Evolutionary conservation across 2,888 invertebrate genomes (phyloP).

Genomic region (Coenonympha glycerion): DNA sequence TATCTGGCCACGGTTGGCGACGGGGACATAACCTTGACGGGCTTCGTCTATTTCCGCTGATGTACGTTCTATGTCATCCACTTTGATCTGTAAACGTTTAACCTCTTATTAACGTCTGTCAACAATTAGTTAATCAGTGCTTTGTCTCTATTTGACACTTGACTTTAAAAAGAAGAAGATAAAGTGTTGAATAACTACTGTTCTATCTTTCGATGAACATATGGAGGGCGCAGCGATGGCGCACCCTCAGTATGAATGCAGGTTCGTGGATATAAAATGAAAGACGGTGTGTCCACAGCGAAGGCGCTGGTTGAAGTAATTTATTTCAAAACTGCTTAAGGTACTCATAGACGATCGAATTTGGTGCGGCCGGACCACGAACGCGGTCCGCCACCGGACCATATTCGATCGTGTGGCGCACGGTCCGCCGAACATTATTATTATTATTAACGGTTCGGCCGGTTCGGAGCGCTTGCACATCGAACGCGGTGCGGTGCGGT

Average conservation of each 20-base stretch:
- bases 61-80: slow-evolving; percentile 87
- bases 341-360: neutral
- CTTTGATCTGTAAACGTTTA: slow-evolving; percentile 76
- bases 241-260: no score
- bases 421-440: neutral
- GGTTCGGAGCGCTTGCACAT: neutral
- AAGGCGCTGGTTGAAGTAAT: no score
- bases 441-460: neutral
- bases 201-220: no score
- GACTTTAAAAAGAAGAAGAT: no score
- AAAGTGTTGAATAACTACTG: no score
- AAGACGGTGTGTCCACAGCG: no score
- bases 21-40: slow-evolving; percentile 87
- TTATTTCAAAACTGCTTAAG: no score
- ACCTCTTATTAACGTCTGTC: neutral
- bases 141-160: no score
- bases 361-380: neutral
- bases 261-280: no score
- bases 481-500: neutral
- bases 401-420: no score
- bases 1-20: slow-evolving; percentile 89
- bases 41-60: slow-evolving; percentile 88
- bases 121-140: no score
- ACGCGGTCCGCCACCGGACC: neutral
- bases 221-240: no score